Conservation (phyloP, 2,797 vertebrate species). For the Paramormyrops hopkinsi region DNA sequence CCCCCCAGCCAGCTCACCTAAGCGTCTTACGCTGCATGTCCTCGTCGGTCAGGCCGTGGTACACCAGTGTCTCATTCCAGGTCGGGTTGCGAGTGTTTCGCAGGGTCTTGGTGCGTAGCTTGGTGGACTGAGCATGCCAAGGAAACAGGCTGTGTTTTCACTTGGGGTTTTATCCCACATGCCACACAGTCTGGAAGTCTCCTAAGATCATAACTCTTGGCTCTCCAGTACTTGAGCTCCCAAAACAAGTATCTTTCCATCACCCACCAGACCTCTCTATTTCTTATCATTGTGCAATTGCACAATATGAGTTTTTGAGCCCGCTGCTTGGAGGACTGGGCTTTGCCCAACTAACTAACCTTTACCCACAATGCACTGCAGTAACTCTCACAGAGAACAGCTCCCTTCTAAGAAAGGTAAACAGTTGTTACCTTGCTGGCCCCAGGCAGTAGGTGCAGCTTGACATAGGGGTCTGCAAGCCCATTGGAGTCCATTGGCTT, state of each 20-base stretch:
- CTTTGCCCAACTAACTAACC: background rate
- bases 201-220: background rate
- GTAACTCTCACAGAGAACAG: background rate
- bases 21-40: conserved; percentile 97
- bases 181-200: background rate
- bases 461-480: conserved; percentile 90
- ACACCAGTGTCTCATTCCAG: conserved; percentile 91
- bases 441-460: conserved; percentile 88
- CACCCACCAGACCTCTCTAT: background rate
- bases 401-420: background rate
- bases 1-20: conserved; percentile 56
- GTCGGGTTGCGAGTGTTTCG: conserved; percentile 86
- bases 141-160: background rate
- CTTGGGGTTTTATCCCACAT: background rate
- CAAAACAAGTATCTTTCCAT: background rate
- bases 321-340: background rate
- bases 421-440: conserved; percentile 81
- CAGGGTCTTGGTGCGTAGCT: conserved; percentile 90
- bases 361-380: background rate
- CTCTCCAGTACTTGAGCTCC: background rate
- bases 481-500: conserved; percentile 98
- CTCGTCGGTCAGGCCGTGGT: conserved; percentile 88
- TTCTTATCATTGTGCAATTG: background rate
- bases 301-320: background rate
- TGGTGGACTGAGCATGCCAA: conserved; percentile 70